Evolutionary conservation across 2,797 vertebrate species (phyloP).

Genomic region (Myotis daubentonii): DNA sequence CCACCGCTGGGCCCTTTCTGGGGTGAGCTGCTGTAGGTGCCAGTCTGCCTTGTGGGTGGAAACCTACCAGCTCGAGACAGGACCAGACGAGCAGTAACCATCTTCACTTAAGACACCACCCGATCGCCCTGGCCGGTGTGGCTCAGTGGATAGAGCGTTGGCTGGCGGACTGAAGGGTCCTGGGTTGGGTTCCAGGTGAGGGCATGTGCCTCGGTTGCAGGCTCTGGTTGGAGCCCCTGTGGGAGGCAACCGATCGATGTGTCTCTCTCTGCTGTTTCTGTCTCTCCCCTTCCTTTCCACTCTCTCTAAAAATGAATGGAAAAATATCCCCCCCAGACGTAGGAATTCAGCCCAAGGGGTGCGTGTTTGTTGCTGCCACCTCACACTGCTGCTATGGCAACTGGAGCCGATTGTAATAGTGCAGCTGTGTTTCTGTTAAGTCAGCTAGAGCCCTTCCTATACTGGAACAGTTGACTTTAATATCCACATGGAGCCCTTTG

Average conservation of each 20-base stretch:
- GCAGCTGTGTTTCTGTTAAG: slow-evolving; percentile 1
- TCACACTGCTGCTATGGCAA: background rate
- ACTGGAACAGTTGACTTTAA: slow-evolving; percentile 23
- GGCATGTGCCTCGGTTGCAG: too few relatives aligned
- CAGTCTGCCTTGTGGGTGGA: too few relatives aligned
- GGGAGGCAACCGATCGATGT: too few relatives aligned
- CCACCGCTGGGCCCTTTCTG: too few relatives aligned
- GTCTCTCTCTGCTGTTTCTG: too few relatives aligned
- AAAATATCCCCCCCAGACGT: background rate
- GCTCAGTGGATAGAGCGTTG: too few relatives aligned
- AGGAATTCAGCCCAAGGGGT: background rate
- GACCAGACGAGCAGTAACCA: slow-evolving; percentile 3
- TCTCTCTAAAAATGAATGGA: background rate
- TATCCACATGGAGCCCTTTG: background rate
- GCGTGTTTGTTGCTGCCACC: background rate
- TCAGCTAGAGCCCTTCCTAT: background rate
- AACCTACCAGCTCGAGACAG: background rate
- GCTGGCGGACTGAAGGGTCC: too few relatives aligned
- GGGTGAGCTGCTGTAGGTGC: too few relatives aligned
- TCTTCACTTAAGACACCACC: background rate
- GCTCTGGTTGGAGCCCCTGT: too few relatives aligned
- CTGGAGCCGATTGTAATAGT: background rate
- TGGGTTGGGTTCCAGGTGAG: fast-evolving
- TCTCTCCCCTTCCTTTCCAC: too few relatives aligned
- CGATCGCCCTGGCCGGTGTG: too few relatives aligned